Conservation (phyloP, 2,113 vertebrate genomes). For the Bubalus kerabau region DNA sequence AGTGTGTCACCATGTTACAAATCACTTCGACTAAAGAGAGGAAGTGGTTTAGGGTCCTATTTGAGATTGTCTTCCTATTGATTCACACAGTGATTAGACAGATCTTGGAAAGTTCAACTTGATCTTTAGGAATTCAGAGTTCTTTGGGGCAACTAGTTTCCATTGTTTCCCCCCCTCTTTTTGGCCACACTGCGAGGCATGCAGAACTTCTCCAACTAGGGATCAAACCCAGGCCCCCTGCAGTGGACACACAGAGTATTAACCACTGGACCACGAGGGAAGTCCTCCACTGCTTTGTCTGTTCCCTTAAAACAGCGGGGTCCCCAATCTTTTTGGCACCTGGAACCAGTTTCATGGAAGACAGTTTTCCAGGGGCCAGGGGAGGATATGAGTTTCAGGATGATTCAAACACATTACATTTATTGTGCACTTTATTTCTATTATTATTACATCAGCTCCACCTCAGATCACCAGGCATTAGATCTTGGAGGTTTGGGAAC, state of each 20-base stretch:
- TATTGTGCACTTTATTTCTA: not conserved
- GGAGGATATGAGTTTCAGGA: not conserved
- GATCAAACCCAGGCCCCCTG: not conserved
- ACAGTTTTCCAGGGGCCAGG: not conserved
- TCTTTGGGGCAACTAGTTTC: not conserved
- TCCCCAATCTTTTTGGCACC: not conserved
- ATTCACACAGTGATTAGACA: not conserved
- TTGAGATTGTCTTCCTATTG: not conserved
- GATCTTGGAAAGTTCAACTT: not conserved
- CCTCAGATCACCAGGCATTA: not conserved
- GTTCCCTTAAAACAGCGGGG: not conserved
- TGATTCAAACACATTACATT: not conserved
- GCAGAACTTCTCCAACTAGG: not conserved
- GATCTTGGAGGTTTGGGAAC: not conserved
- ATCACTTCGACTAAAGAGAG: not conserved
- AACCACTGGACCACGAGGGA: not conserved
- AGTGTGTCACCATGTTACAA: not conserved
- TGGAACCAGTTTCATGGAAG: not conserved
- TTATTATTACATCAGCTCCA: not conserved
- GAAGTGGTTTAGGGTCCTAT: not conserved
- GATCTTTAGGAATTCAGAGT: not conserved
- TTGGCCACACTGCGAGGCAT: not conserved
- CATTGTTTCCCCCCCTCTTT: fast-evolving
- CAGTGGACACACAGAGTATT: not conserved
- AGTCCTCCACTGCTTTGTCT: not conserved